phyloP scores from a whole-genome alignment of 1,140 invertebrate genomes.

The Heliconius hewitsoni region DNA sequence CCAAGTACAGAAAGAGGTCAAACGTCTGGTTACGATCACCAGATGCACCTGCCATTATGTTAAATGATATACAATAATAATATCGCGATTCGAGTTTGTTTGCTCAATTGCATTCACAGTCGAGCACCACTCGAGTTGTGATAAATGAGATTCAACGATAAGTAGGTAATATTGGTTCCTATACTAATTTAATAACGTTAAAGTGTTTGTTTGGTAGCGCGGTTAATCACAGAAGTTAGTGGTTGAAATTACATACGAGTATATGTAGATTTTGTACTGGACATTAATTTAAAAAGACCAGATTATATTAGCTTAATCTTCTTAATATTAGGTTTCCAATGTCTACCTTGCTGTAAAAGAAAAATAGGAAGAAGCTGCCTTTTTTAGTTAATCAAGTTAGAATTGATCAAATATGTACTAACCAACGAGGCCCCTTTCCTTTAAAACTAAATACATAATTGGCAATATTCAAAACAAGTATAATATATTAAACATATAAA shows the following conservation, averaged over 20 bases:
- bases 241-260: too few species aligned
- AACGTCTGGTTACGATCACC: slow-evolving; percentile 26
- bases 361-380: too few species aligned
- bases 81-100: neutral
- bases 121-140: neutral
- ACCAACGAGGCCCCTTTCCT: too few species aligned
- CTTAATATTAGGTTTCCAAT: too few species aligned
- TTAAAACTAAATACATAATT: neutral
- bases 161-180: neutral
- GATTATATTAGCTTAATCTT: too few species aligned
- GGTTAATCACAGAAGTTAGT: too few species aligned
- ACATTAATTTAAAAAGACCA: too few species aligned
- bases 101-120: neutral
- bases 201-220: too few species aligned
- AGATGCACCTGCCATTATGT: slow-evolving; percentile 19
- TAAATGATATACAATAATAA: slow-evolving; percentile 6
- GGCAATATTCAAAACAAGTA: neutral
- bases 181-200: neutral
- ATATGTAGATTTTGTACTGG: too few species aligned
- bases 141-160: neutral
- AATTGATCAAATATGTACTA: too few species aligned
- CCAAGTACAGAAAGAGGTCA: slow-evolving; percentile 17
- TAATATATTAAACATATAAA: neutral
- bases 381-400: too few species aligned
- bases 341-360: too few species aligned